These are phyloP conservation scores for Rhynchomys soricoides DNA, from an alignment of 2,113 vertebrate species.

Conservation along the genomic window DNA sequence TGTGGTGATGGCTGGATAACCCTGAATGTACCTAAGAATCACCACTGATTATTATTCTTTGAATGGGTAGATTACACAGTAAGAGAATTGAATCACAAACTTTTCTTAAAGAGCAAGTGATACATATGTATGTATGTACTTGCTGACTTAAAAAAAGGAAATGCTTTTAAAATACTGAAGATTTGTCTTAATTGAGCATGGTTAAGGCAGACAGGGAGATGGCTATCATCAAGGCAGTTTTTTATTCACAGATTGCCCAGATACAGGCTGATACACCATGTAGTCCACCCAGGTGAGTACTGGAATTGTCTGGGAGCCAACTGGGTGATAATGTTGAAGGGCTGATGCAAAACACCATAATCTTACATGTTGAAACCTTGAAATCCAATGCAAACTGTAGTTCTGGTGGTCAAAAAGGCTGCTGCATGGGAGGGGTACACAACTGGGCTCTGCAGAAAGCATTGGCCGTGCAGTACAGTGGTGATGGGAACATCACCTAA, in stretches of 20 bases:
- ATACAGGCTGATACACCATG: neutral
- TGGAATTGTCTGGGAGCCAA: neutral
- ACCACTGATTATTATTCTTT: neutral
- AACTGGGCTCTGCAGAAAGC: neutral
- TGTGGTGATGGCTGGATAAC: neutral
- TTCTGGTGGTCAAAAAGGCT: neutral
- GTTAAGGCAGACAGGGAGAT: neutral
- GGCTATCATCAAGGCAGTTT: neutral
- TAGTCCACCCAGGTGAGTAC: neutral
- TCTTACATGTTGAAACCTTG: neutral
- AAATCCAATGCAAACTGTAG: neutral
- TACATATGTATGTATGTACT: neutral
- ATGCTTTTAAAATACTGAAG: neutral
- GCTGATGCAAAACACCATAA: neutral
- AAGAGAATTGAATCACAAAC: neutral
- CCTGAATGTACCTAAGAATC: neutral
- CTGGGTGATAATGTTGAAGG: neutral
- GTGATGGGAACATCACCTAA: neutral
- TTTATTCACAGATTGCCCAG: neutral
- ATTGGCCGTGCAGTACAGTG: neutral
- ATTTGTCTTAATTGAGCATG: neutral
- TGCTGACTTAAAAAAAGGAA: constrained; percentile 4
- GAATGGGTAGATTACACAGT: neutral
- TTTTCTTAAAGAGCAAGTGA: neutral
- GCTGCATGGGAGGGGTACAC: neutral